A percentile compares a stretch with the other conserved stretches of the same genome.
These are phyloP conservation scores for Actinia equina DNA, from an alignment of 64 coral and sea anemone species.

Conservation along the genomic window DNA sequence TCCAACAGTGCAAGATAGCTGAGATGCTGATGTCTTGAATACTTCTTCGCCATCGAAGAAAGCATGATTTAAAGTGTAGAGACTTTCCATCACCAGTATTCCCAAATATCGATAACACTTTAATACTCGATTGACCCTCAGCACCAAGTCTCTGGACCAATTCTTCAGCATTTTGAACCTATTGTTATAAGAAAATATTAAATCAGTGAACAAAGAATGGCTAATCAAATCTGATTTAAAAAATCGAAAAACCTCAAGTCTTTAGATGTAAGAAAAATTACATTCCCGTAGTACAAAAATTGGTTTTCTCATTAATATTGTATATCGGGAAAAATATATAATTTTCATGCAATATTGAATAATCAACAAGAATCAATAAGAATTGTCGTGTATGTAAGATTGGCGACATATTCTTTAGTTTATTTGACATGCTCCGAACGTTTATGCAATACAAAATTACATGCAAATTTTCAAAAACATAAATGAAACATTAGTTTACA, in stretches of 20 bases:
- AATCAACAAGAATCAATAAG: too few species aligned
- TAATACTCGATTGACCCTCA: constrained; percentile 55
- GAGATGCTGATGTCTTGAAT: constrained; percentile 89
- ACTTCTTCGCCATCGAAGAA: constrained; percentile 92
- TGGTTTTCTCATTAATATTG: too few species aligned
- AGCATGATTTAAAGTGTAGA: constrained; percentile 89
- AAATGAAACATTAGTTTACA: background rate
- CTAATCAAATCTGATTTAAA: too few species aligned
- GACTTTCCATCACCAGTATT: constrained; percentile 99
- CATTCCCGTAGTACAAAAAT: too few species aligned
- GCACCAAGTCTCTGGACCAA: constrained; percentile 57
- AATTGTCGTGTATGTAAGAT: too few species aligned
- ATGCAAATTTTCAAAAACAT: background rate
- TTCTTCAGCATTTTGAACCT: constrained; percentile 74
- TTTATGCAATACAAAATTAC: background rate
- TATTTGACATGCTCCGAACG: too few species aligned
- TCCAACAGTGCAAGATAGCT: constrained; percentile 93
- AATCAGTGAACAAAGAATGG: too few species aligned
- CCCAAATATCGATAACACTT: constrained; percentile 98
- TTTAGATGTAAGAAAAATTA: too few species aligned
- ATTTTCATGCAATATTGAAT: too few species aligned
- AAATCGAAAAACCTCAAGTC: too few species aligned
- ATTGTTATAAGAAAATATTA: background rate
- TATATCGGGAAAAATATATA: too few species aligned
- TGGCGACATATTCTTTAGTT: too few species aligned